Conservation (phyloP, 2,888 invertebrate genomes). For the Nomada ferruginata region DNA sequence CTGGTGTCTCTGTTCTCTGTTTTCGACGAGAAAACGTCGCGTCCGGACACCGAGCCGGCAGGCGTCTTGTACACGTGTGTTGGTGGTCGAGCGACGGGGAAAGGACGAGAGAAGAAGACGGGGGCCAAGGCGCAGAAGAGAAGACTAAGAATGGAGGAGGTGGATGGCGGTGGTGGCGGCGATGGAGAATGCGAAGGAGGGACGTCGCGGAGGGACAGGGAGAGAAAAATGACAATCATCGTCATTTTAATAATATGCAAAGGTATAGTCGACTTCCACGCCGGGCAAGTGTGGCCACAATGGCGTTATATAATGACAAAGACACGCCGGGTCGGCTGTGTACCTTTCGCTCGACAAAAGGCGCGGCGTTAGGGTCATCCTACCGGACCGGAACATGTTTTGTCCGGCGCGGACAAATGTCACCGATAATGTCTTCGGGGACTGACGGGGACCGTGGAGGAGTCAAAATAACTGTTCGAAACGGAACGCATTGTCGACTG, state of each 20-base stretch:
- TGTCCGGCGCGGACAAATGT: constrained; percentile 81
- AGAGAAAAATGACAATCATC: constrained; percentile 84
- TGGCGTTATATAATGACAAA: constrained; percentile 85
- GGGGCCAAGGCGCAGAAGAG: constrained; percentile 3
- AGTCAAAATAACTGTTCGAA: constrained; percentile 75
- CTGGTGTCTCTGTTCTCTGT: neutral
- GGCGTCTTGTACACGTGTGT: constrained; percentile 35
- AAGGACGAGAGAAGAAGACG: neutral
- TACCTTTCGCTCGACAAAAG: constrained; percentile 84
- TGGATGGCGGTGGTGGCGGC: neutral
- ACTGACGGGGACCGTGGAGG: constrained; percentile 62
- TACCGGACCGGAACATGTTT: constrained; percentile 84
- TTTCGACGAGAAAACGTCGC: constrained; percentile 57
- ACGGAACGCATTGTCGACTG: constrained; percentile 53
- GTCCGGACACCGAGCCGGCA: constrained; percentile 15
- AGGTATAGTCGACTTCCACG: constrained; percentile 76
- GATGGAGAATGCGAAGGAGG: neutral
- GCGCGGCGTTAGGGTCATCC: constrained; percentile 84
- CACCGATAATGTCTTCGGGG: constrained; percentile 78
- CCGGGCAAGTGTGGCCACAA: constrained; percentile 84
- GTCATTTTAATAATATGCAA: constrained; percentile 80
- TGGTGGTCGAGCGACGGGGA: constrained; percentile 36
- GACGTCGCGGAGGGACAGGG: constrained; percentile 32
- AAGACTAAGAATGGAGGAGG: constrained; percentile 1
- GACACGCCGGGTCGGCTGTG: constrained; percentile 80